These are phyloP conservation scores for Probosciger aterrimus DNA, from an alignment of 2,113 vertebrate species.

Conservation along the genomic window DNA sequence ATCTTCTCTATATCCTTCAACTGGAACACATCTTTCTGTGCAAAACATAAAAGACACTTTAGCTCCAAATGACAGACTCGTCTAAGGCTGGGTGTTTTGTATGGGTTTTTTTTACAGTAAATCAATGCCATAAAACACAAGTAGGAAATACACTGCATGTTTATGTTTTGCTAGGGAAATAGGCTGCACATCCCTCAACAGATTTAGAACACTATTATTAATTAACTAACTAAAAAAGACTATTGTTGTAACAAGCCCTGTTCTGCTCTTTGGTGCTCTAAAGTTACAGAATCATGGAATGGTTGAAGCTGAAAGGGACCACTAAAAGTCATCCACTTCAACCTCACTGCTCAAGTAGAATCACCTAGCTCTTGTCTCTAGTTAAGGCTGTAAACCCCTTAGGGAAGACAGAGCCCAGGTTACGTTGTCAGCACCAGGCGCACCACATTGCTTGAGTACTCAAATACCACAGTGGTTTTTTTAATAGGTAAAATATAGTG, in stretches of 20 bases:
- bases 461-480: background rate
- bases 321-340: background rate
- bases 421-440: background rate
- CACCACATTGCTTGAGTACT: background rate
- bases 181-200: background rate
- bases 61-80: background rate
- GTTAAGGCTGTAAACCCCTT: background rate
- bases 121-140: background rate
- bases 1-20: slow-evolving; percentile 98
- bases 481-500: background rate
- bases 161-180: background rate
- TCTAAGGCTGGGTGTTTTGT: background rate
- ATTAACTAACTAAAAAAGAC: background rate
- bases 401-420: background rate
- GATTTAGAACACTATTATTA: background rate
- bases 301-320: background rate
- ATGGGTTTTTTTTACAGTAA: background rate
- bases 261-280: background rate
- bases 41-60: slow-evolving; percentile 24
- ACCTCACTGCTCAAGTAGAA: background rate
- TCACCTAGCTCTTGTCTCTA: background rate
- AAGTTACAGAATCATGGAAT: background rate
- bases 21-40: slow-evolving; percentile 97
- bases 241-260: background rate
- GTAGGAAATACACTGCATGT: background rate